These are phyloP conservation scores for Lucifuga dentata DNA, from an alignment of 2,113 vertebrate species.

Conservation along the genomic window DNA sequence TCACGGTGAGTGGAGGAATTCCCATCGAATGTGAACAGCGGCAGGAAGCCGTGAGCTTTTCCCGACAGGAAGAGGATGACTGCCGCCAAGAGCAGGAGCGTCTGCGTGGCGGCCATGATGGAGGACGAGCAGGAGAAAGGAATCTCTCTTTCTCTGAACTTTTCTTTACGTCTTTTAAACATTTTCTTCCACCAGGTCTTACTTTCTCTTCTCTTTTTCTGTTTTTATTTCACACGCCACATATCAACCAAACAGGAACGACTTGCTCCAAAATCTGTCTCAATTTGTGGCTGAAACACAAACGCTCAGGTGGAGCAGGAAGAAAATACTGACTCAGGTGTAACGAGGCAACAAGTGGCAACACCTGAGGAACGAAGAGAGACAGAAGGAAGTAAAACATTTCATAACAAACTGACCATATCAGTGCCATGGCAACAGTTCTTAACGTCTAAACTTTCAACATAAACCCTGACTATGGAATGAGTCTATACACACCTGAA, in stretches of 20 bases:
- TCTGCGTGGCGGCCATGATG: slow-evolving; percentile 14
- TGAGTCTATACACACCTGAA: too few species aligned
- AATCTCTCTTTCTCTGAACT: neutral
- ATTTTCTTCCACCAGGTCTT: neutral
- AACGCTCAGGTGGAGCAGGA: neutral
- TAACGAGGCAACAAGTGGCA: neutral
- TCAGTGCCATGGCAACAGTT: too few species aligned
- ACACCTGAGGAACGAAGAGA: slow-evolving; percentile 17
- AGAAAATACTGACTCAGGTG: neutral
- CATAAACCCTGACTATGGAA: neutral
- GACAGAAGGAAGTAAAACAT: neutral
- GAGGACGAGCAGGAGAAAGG: accelerated
- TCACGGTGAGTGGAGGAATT: slow-evolving; percentile 57
- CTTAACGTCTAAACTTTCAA: neutral
- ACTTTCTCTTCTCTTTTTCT: neutral
- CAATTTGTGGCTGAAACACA: neutral
- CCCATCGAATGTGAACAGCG: slow-evolving; percentile 28
- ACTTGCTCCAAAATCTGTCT: too few species aligned
- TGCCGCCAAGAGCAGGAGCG: neutral
- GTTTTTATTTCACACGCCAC: neutral
- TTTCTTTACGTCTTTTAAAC: neutral
- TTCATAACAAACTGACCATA: too few species aligned
- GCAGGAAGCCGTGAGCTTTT: slow-evolving; percentile 44
- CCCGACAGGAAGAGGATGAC: slow-evolving; percentile 22
- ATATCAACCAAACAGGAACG: neutral